phyloP scores from a whole-genome alignment of 1,140 invertebrate species.

The Drosophila nannoptera region DNA sequence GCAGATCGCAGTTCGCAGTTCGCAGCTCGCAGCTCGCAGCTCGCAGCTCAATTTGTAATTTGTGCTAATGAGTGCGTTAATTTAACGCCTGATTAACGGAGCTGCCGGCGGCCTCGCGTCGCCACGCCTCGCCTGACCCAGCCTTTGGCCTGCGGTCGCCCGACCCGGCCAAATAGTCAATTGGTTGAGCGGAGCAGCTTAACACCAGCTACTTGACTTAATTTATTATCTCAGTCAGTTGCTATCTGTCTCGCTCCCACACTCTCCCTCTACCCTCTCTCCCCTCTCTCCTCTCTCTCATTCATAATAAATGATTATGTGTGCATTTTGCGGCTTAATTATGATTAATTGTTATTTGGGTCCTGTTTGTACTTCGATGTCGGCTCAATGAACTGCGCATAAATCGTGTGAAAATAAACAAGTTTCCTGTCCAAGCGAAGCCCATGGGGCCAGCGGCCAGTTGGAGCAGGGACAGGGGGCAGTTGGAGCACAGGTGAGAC shows the following conservation, averaged over 20 bases:
- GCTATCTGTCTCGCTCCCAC: not conserved
- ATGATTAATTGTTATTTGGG: constrained; percentile 70
- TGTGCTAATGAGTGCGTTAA: constrained; percentile 76
- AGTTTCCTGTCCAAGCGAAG: not conserved
- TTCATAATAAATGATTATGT: constrained; percentile 50
- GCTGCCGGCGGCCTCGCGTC: constrained; percentile 34
- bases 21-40: constrained; percentile 12
- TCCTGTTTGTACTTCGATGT: constrained; percentile 50
- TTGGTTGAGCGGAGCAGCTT: constrained; percentile 19
- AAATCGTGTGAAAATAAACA: constrained; percentile 33
- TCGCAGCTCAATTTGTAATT: constrained; percentile 70
- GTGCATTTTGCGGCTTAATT: constrained; percentile 59
- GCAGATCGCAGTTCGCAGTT: too few relatives aligned
- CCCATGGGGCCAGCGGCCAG: not conserved
- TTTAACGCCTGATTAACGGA: constrained; percentile 73
- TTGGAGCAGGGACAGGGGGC: not conserved
- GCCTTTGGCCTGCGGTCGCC: constrained; percentile 17
- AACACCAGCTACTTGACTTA: constrained; percentile 41
- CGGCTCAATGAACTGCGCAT: constrained; percentile 54
- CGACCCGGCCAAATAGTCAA: constrained; percentile 34
- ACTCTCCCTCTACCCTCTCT: not conserved
- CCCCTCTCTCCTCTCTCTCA: constrained; percentile 4
- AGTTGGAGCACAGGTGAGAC: not conserved
- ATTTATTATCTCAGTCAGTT: constrained; percentile 37
- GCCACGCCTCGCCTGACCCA: not conserved